Evolutionary conservation across 2,888 invertebrate species (phyloP), one percentile per base, ranked within the genome.

Genomic region (Limnephilus lunatus): DNA sequence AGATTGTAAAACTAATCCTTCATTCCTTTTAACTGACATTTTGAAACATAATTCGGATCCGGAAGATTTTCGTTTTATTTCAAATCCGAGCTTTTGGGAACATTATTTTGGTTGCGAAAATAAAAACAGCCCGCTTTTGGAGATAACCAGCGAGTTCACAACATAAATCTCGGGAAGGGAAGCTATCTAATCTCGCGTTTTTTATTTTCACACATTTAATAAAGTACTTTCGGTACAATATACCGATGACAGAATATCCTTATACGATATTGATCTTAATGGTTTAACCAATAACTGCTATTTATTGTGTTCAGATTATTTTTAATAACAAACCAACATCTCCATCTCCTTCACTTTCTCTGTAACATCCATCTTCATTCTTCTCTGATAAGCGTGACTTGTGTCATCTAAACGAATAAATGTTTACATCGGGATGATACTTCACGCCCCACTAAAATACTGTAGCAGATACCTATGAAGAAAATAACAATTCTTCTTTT

Each of bases 301-400:
- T 86, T 48, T 86, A 30, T 44, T 53, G 35, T 53, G 35, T 44
- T 48, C 35, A 86, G 19, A 86, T n/a, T 44, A 86, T 86, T 86
- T 86, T 44, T 53, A 53, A 86, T 48, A 86, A 86, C 86, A 86
- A 30, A 44, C 44, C 9, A n/a, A n/a, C n/a, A n/a, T n/a, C n/a
- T n/a, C n/a, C n/a, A n/a, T n/a, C 68, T 68, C 68, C 9, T 53
- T 19, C 53, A 19, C 19, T 5, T 19, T 19, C 53, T 53, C 19
- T 19, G 25, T 68, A n/a, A 25, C 35, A 89, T 89, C 81, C 89
- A 89, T 89, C 89, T 81, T 81, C 89, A 81, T 89, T 89, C 11
- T 81, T 44, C 89, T 35, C 25, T 30, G 39, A 89, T 81, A 25
- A 81, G 32, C 35, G 14, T 35, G 81, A 32, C 81, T 80, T 32